Percentiles rank a stretch among this genome's conserved stretches.
These are phyloP conservation scores for Cydia strobilella DNA, from an alignment of 1,140 invertebrate genomes.

Conservation along the genomic window DNA sequence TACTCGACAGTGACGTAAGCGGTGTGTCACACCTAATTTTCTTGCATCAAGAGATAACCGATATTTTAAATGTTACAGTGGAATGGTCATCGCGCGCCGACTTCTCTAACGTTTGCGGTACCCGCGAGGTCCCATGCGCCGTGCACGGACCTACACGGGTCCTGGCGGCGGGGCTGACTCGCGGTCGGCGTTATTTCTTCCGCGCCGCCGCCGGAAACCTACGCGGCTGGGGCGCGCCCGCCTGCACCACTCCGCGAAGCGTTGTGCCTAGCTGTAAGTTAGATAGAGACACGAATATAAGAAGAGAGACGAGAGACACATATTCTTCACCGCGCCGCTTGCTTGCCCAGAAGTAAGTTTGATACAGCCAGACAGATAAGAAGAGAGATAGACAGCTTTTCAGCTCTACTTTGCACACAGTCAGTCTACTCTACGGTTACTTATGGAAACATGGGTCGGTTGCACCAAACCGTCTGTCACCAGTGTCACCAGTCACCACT, in stretches of 20 bases:
- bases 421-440: too few relatives aligned
- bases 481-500: too few relatives aligned
- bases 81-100: conserved; percentile 93
- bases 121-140: conserved; percentile 87
- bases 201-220: conserved; percentile 92
- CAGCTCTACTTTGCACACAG: too few relatives aligned
- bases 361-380: background rate
- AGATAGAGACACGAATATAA: too few relatives aligned
- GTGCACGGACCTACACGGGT: conserved; percentile 80
- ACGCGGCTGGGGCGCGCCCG: conserved; percentile 92
- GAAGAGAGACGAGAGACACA: too few relatives aligned
- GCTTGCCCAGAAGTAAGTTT: conserved; percentile 93
- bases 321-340: conserved; percentile 60
- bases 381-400: background rate
- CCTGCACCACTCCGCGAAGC: conserved; percentile 87
- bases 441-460: too few relatives aligned
- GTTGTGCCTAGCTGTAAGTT: conserved; percentile 94
- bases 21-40: conserved; percentile 31
- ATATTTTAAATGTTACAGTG: conserved; percentile 77
- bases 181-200: conserved; percentile 93
- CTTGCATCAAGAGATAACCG: background rate
- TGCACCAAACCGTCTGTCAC: too few relatives aligned
- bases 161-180: conserved; percentile 86
- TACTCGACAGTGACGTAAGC: too few relatives aligned
- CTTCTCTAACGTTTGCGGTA: conserved; percentile 89